A percentile compares a stretch with the other conserved stretches of the same genome.
Evolutionary conservation across 1,140 invertebrate species (phyloP).

Genomic region (Sitophilus oryzae): DNA sequence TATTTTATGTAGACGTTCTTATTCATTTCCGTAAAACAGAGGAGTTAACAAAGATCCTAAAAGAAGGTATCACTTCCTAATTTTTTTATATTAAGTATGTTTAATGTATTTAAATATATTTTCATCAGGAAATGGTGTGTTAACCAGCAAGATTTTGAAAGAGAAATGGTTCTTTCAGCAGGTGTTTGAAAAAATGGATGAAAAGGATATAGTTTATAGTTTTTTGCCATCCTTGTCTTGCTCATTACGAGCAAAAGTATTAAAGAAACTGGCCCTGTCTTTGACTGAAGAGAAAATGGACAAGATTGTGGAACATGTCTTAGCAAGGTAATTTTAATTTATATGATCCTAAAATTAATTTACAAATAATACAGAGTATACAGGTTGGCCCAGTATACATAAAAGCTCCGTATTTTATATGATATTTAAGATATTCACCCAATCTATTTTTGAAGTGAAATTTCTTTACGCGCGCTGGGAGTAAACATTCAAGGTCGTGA

Average conservation of each 20-base stretch:
- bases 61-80: neutral
- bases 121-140: conserved; percentile 5
- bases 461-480: no score
- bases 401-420: no score
- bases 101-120: neutral
- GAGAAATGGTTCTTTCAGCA: conserved; percentile 16
- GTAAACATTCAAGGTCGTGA: no score
- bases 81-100: no score
- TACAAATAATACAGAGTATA: neutral
- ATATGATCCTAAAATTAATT: neutral
- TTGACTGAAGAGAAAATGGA: conserved; percentile 9
- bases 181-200: conserved; percentile 1
- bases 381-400: no score
- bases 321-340: conserved; percentile 5
- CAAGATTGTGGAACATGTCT: conserved; percentile 2
- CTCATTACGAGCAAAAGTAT: conserved; percentile 7
- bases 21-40: neutral
- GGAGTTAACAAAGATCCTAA: neutral
- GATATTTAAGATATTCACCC: no score
- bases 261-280: conserved; percentile 7
- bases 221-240: conserved; percentile 8
- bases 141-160: conserved; percentile 11
- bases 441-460: no score
- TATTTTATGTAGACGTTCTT: neutral
- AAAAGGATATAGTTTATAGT: neutral